Conservation (phyloP, 1,140 invertebrate species). For the Trachymyrmex cornetzi region DNA sequence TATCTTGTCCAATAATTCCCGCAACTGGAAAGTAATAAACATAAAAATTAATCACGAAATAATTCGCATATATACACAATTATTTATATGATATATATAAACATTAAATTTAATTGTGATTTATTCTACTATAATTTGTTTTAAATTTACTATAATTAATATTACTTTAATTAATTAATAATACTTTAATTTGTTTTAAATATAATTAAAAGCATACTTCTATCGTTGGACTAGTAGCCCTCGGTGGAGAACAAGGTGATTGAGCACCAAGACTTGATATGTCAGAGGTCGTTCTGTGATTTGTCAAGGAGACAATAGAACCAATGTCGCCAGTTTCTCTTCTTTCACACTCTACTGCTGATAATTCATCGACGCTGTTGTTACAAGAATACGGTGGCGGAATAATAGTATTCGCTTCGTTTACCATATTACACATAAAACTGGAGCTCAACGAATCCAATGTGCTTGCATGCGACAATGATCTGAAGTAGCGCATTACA, state of each 20-base stretch:
- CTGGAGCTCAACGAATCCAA: conserved; percentile 93
- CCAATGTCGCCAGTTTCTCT: conserved; percentile 79
- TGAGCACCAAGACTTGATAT: conserved; percentile 89
- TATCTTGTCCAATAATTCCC: conserved; percentile 90
- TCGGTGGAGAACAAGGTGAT: conserved; percentile 91
- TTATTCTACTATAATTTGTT: too few relatives aligned
- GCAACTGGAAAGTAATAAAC: conserved; percentile 80
- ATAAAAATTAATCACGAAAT: conserved; percentile 13
- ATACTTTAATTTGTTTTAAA: neutral
- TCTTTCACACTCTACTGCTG: conserved; percentile 82
- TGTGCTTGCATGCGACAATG: conserved; percentile 93
- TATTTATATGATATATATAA: neutral
- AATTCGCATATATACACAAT: neutral
- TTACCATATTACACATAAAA: conserved; percentile 93
- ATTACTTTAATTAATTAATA: too few relatives aligned
- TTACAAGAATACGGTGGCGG: conserved; percentile 94
- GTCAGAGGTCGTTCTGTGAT: conserved; percentile 89
- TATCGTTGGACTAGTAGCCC: conserved; percentile 92
- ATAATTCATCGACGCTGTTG: conserved; percentile 90
- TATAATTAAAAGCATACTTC: conserved; percentile 83
- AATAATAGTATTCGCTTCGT: conserved; percentile 93
- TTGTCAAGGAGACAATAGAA: conserved; percentile 84
- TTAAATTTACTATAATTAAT: neutral
- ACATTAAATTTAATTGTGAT: neutral
- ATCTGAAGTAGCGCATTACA: conserved; percentile 94